phyloP scores from a whole-genome alignment of 2,888 invertebrate species.

The Drosophila cracens region DNA sequence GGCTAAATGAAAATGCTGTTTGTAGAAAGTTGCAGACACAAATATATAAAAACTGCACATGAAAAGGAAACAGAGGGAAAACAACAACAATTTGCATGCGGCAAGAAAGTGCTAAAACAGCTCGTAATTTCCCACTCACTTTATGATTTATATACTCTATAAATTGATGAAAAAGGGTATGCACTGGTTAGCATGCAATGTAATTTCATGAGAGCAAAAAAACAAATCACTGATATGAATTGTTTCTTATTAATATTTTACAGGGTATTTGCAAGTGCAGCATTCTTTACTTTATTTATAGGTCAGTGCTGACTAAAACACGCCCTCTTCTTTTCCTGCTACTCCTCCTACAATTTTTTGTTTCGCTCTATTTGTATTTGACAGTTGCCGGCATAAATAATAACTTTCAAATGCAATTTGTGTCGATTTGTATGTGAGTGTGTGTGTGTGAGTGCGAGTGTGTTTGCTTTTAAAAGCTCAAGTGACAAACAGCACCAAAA shows the following conservation, averaged over 20 bases:
- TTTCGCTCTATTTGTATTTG: slow-evolving; percentile 31
- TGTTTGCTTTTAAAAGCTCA: slow-evolving; percentile 49
- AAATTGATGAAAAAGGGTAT: not conserved
- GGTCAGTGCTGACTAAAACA: slow-evolving; percentile 25
- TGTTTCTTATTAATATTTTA: not conserved
- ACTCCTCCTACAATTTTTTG: slow-evolving; percentile 1
- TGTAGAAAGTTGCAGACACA: slow-evolving; percentile 68
- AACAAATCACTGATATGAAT: not conserved
- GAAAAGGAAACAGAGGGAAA: slow-evolving; percentile 36
- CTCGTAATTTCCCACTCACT: not conserved
- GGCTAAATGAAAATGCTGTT: slow-evolving; percentile 76
- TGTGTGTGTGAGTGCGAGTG: slow-evolving; percentile 44
- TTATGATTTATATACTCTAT: not conserved
- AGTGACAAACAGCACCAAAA: slow-evolving; percentile 45
- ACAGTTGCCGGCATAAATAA: slow-evolving; percentile 72
- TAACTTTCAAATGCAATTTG: slow-evolving; percentile 78
- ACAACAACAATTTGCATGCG: slow-evolving; percentile 32
- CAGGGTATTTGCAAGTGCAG: not conserved
- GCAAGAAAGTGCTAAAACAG: slow-evolving; percentile 41
- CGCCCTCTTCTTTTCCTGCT: slow-evolving; percentile 6
- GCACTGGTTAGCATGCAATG: not conserved
- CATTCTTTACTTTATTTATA: slow-evolving; percentile 6
- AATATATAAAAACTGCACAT: slow-evolving; percentile 50
- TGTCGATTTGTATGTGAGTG: slow-evolving; percentile 65
- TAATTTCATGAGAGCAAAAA: not conserved